Evolutionary conservation across 2,888 invertebrate species (phyloP), one percentile per base, ranked within the genome.

Genomic region (Blastobasis lacticolella): DNA sequence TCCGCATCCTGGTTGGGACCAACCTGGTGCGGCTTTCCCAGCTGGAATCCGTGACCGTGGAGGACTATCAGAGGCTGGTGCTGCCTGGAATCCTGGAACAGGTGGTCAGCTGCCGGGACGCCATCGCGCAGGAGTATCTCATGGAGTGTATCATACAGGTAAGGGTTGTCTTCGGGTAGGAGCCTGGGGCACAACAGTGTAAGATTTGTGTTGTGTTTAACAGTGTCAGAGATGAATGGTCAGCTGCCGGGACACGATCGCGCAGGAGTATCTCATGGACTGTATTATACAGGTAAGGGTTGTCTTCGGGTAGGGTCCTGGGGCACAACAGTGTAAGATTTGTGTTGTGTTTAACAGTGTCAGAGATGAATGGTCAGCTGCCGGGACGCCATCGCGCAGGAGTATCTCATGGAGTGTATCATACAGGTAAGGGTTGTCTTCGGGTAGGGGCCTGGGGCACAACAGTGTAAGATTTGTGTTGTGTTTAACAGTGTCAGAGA

Each of bases 91-190:
- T 99, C 60, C 88, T 99, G 72, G 99, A 99, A 77, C 99, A 99
- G 88, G 97, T 97, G 23, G 99, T 99, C 50, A 98, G 97, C 77
- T 99, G 99, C 73, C 89, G 97, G 57, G 99, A 99, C 86, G 96
- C 98, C 0, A 99, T 99, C 56, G 98, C 99, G 0, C 99, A 99
- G 88, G 99, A 99, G 86, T 99, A 99, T 81, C 91, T 99, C 36
- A 99, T 99, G 98, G 99, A 99, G 81, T 98, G 98, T 74, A 96
- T 99, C 54, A 98, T 98, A 76, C 98, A 99, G 91, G 97, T 94
- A 9, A 47, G 47, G n/a, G 5, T 5, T 8, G 42, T 5, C 8
- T n/a, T n/a, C n/a, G n/a, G n/a, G n/a, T n/a, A n/a, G n/a, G n/a
- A n/a, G n/a, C n/a, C n/a, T n/a, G n/a, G n/a, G n/a, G n/a, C n/a